Evolutionary conservation across 2,888 invertebrate species (phyloP).

Genomic region (Cepaea hortensis): DNA sequence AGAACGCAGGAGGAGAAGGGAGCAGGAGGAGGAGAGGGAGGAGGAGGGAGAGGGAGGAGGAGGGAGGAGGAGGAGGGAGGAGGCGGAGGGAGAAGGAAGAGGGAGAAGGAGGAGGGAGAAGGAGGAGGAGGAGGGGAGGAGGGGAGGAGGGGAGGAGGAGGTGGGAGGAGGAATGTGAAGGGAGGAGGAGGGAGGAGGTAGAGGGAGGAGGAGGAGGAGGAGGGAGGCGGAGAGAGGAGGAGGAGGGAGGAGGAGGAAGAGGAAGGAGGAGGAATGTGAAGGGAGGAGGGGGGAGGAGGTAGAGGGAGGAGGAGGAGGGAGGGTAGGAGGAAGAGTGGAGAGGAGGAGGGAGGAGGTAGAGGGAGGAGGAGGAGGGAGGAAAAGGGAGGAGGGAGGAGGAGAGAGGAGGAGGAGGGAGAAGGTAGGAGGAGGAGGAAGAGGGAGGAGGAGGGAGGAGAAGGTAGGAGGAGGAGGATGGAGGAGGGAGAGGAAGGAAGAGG

Average conservation of each 20-base stretch:
- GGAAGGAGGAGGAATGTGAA: no score
- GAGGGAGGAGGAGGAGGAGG: no score
- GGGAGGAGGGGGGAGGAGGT: no score
- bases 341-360: background rate
- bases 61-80: background rate
- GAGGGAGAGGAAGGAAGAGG: background rate
- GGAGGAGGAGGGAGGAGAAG: no score
- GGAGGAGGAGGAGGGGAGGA: background rate
- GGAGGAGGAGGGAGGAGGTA: background rate
- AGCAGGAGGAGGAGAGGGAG: background rate
- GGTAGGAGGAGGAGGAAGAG: no score
- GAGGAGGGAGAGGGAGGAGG: background rate
- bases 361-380: slow-evolving; percentile 20
- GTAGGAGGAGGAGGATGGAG: no score
- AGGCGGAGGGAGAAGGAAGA: no score
- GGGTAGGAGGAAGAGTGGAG: no score
- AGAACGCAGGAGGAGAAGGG: slow-evolving; percentile 15
- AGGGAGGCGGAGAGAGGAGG: no score
- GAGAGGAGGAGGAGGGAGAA: background rate
- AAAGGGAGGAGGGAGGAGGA: slow-evolving; percentile 1
- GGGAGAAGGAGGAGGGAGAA: background rate
- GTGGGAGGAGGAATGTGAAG: no score
- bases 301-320: background rate
- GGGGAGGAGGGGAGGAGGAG: background rate
- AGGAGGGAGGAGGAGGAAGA: background rate